phyloP scores from a whole-genome alignment of 2,113 vertebrate species.

The Tiliqua scincoides region DNA sequence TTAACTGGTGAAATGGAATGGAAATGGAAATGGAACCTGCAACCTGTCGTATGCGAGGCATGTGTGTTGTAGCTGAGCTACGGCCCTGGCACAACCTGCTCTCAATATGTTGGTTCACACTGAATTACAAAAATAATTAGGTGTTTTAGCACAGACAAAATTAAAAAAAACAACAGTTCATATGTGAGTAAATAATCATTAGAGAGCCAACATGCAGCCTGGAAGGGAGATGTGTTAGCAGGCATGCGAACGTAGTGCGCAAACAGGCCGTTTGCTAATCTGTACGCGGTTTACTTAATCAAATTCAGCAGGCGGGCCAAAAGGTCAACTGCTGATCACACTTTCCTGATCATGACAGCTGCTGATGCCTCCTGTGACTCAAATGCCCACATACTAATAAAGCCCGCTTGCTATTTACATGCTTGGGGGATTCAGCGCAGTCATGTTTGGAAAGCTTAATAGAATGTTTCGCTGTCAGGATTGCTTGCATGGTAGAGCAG shows the following conservation, averaged over 20 bases:
- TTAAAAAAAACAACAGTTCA: constrained; percentile 14
- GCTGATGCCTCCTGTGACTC: constrained; percentile 70
- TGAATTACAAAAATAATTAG: neutral
- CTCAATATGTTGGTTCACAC: neutral
- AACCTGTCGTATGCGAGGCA: neutral
- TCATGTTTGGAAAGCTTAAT: constrained; percentile 75
- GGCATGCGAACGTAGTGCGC: constrained; percentile 40
- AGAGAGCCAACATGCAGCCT: constrained; percentile 5
- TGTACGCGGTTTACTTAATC: constrained; percentile 74
- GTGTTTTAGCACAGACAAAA: neutral
- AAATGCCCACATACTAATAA: constrained; percentile 71
- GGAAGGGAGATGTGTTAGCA: constrained; percentile 13
- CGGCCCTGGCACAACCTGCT: neutral
- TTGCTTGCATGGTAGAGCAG: constrained; percentile 36
- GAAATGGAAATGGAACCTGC: too few species aligned
- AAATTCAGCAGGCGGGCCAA: constrained; percentile 76
- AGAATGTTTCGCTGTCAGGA: constrained; percentile 61
- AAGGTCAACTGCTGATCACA: constrained; percentile 79
- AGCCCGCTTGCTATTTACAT: constrained; percentile 62
- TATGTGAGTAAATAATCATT: constrained; percentile 35
- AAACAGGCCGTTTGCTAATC: constrained; percentile 65
- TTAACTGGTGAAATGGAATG: neutral
- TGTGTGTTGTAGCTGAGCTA: too few species aligned
- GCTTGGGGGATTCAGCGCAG: constrained; percentile 61
- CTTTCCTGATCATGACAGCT: constrained; percentile 71